Conservation (phyloP, 2,113 vertebrate species). For the Nothocercus julius region DNA sequence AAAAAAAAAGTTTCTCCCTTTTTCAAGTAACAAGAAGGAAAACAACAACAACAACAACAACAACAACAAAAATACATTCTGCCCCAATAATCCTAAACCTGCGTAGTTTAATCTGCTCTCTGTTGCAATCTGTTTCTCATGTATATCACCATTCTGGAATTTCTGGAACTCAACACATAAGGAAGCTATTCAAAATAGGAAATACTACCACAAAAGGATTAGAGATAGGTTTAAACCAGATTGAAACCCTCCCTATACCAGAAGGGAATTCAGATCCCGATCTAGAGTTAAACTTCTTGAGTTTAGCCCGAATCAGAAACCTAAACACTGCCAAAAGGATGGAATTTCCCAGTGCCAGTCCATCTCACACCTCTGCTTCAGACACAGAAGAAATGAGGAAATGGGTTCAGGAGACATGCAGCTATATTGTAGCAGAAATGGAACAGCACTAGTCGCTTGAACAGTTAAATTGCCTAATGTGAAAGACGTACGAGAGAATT, state of each 20-base stretch:
- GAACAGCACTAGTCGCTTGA: background rate
- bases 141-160: conserved; percentile 48
- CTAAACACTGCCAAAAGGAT: background rate
- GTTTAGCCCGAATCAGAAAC: background rate
- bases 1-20: background rate
- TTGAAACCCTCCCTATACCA: background rate
- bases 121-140: conserved; percentile 54
- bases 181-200: conserved; percentile 56
- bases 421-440: background rate
- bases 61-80: background rate
- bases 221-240: conserved; percentile 11
- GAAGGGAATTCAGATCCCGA: background rate
- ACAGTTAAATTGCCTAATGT: background rate
- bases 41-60: background rate
- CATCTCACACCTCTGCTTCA: background rate
- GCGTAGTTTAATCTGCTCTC: conserved; percentile 43
- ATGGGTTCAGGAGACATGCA: background rate
- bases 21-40: conserved; percentile 10
- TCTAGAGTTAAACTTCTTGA: background rate
- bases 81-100: conserved; percentile 34
- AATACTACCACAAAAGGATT: conserved; percentile 2
- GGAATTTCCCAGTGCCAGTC: background rate
- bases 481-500: conserved; percentile 29
- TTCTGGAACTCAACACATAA: conserved; percentile 61
- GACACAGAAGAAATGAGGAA: background rate